Evolutionary conservation across 2,888 invertebrate genomes (phyloP).

Genomic region (Mimas tiliae): DNA sequence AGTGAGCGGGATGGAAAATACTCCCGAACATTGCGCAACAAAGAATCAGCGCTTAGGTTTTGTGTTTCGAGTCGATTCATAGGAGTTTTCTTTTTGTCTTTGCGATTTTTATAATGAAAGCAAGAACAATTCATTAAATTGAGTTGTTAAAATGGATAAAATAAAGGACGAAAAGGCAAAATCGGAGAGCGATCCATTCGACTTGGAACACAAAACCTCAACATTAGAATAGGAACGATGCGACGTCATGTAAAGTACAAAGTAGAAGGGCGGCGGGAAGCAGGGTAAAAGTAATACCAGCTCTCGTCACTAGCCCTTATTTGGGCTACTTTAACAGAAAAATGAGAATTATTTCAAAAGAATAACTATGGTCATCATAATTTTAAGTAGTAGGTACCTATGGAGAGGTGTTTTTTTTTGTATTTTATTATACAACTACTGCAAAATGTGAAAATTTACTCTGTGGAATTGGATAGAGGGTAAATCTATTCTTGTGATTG

Average conservation of each 20-base stretch:
- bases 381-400: not conserved
- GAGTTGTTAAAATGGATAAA: not conserved
- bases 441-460: not conserved
- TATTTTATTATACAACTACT: not conserved
- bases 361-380: not conserved
- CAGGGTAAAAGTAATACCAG: slow-evolving; percentile 56
- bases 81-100: slow-evolving; percentile 50
- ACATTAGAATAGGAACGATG: slow-evolving; percentile 48
- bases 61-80: slow-evolving; percentile 68
- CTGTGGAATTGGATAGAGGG: slow-evolving; percentile 32
- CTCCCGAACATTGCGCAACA: slow-evolving; percentile 47
- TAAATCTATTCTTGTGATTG: slow-evolving; percentile 39
- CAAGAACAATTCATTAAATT: slow-evolving; percentile 5
- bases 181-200: slow-evolving; percentile 40
- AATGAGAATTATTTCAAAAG: not conserved
- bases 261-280: slow-evolving; percentile 49
- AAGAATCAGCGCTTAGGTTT: slow-evolving; percentile 67
- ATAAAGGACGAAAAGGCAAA: too few species aligned
- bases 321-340: not conserved
- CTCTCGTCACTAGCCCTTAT: slow-evolving; percentile 38
- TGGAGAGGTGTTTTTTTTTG: not conserved
- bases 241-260: slow-evolving; percentile 55
- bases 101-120: slow-evolving; percentile 2
- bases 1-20: slow-evolving; percentile 64
- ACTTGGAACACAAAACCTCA: slow-evolving; percentile 80